Evolutionary conservation across 2,797 vertebrate genomes (phyloP), one percentile per base, ranked within the genome.

Genomic region (Sternarchorhynchus goeldii): DNA sequence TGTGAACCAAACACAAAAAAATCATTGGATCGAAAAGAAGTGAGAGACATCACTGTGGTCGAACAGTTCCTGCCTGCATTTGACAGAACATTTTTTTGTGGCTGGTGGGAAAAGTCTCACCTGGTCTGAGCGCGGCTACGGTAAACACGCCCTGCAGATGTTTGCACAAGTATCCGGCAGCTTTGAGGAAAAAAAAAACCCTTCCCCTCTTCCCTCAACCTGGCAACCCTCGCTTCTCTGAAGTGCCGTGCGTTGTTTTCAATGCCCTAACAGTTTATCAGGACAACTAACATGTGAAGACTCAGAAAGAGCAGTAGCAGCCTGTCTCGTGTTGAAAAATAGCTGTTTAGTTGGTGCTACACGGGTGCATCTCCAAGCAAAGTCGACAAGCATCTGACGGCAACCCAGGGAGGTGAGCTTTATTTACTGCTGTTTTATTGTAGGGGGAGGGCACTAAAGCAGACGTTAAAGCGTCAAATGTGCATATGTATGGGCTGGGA

Each of bases 381-480:
- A 69, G 45, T 7, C 70, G 31, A 74, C 60, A 66, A 85, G 58
- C 82, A 87, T 85, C 78, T 82, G 79, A 85, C 82, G 83, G 86
- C 84, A 81, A 83, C 76, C 76, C 82, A 29, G 32, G 3, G 1
- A 71, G 73, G 78, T 67, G 67, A 64, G 67, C 67, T 65, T 68
- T 79, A 53, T 85, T 85, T 88, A 81, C 78, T 25, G n/a, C 81
- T 75, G 82, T 78, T 82, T 85, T 73, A 73, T 69, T 77, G 74
- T 39, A 79, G 76, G 56, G 60, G 18, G 29, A 71, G 36, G 56
- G 17, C 41, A 39, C 3, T 0, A 76, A 66, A 81, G 80, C 56
- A 73, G 76, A 59, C 78, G 34, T 71, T 81, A 63, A 78, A 70
- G 78, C 81, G 85, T 82, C 80, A 81, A 66, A 86, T 89, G 88